Percentiles rank a stretch among this genome's conserved stretches.
These are phyloP conservation scores for Hydractinia echinata DNA, from an alignment of 30 jellyfish, hydroid and myxozoan species.

Conservation along the genomic window DNA sequence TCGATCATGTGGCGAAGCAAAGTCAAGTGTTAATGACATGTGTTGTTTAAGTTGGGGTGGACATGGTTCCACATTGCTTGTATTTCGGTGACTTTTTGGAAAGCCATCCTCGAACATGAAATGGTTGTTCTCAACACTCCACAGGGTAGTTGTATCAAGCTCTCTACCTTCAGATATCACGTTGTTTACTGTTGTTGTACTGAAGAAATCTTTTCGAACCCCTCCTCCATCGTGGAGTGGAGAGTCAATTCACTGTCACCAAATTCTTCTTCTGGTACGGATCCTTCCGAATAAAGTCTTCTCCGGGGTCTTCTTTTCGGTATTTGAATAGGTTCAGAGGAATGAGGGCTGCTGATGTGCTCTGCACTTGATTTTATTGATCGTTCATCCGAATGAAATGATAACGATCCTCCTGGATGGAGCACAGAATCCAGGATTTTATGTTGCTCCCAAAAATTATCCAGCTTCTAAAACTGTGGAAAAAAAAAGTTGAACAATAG, in stretches of 20 bases:
- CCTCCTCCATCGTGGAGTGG: not conserved
- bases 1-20: not conserved
- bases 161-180: not conserved
- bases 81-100: not conserved
- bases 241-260: slow-evolving; percentile 14
- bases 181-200: not conserved
- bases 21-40: not conserved
- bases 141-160: not conserved
- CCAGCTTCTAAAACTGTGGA: not conserved
- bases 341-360: not conserved
- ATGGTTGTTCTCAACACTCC: not conserved
- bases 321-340: slow-evolving; percentile 13
- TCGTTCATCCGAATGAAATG: slow-evolving; percentile 8
- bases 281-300: slow-evolving; percentile 3
- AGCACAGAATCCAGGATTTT: slow-evolving; percentile 13
- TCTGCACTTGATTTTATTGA: not conserved
- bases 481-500: no score
- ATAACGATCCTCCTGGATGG: slow-evolving; percentile 19
- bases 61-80: not conserved
- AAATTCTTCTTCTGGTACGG: slow-evolving; percentile 10
- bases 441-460: slow-evolving; percentile 9
- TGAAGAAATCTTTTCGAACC: no score
- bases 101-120: slow-evolving; percentile 3
- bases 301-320: not conserved
- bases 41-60: not conserved